phyloP scores from a whole-genome alignment of 2,797 vertebrate genomes.

The Bucorvus abyssinicus region DNA sequence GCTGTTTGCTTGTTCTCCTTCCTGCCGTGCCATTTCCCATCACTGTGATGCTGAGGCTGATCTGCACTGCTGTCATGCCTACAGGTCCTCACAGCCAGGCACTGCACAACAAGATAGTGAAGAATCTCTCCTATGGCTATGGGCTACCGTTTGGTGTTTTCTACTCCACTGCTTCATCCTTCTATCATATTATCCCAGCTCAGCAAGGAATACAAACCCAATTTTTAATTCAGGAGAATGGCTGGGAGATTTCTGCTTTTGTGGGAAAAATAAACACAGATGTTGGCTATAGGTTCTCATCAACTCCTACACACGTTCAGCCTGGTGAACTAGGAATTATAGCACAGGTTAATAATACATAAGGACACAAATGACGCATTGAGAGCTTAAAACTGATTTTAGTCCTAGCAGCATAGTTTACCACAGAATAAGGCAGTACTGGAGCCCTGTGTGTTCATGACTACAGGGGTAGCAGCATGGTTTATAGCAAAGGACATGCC shows the following conservation, averaged over 20 bases:
- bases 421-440: neutral
- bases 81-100: neutral
- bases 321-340: neutral
- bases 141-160: neutral
- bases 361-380: neutral
- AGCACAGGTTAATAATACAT: neutral
- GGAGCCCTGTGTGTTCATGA: neutral
- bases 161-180: neutral
- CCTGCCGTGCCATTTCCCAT: neutral
- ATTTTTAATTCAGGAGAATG: neutral
- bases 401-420: neutral
- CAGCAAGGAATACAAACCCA: neutral
- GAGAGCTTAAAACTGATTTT: neutral
- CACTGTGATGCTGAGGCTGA: neutral
- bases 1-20: neutral
- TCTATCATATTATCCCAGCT: neutral
- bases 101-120: fast-evolving
- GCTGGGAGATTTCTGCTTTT: neutral
- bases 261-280: neutral
- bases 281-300: neutral
- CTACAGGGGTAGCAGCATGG: neutral
- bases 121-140: neutral
- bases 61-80: fast-evolving
- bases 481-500: neutral
- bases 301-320: neutral